Evolutionary conservation across 1,140 invertebrate species (phyloP).

Genomic region (Babylonia areolata): DNA sequence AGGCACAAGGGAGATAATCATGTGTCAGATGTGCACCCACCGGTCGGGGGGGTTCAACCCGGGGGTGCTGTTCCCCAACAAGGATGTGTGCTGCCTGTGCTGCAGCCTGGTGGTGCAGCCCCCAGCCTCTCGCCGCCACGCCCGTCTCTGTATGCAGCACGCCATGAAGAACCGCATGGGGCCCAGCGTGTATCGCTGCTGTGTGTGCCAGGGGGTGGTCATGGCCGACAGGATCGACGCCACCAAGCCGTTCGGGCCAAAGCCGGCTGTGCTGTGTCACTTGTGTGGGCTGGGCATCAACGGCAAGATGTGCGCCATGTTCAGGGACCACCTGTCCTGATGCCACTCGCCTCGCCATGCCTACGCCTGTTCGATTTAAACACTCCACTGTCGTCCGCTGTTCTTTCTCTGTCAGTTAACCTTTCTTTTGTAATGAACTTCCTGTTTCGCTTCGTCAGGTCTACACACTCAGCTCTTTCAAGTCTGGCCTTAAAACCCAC

Average conservation of each 20-base stretch:
- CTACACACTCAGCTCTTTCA: too few species aligned
- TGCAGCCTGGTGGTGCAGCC: background rate
- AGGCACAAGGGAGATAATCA: slow-evolving; percentile 4
- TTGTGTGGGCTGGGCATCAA: slow-evolving; percentile 22
- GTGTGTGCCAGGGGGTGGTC: background rate
- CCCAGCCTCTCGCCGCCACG: background rate
- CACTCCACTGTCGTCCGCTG: too few species aligned
- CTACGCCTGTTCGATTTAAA: too few species aligned
- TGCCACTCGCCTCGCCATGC: too few species aligned
- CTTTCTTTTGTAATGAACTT: too few species aligned
- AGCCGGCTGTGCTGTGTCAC: slow-evolving; percentile 17
- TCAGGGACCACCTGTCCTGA: slow-evolving; percentile 3
- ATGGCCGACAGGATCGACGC: background rate
- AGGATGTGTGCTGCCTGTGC: slow-evolving; percentile 12
- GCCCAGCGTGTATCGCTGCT: background rate
- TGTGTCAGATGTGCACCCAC: background rate
- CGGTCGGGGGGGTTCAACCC: slow-evolving; percentile 9
- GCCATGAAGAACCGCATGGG: slow-evolving; percentile 20
- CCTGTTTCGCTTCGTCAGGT: too few species aligned
- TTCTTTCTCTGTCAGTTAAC: too few species aligned
- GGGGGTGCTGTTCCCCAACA: slow-evolving; percentile 6
- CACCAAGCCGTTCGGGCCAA: background rate
- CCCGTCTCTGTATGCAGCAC: background rate
- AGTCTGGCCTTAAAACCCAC: too few species aligned
- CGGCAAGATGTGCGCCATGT: slow-evolving; percentile 1